Evolutionary conservation across 2,797 vertebrate genomes (phyloP), one percentile per base, ranked within the genome.

Genomic region (Pyrrhura leucotis): DNA sequence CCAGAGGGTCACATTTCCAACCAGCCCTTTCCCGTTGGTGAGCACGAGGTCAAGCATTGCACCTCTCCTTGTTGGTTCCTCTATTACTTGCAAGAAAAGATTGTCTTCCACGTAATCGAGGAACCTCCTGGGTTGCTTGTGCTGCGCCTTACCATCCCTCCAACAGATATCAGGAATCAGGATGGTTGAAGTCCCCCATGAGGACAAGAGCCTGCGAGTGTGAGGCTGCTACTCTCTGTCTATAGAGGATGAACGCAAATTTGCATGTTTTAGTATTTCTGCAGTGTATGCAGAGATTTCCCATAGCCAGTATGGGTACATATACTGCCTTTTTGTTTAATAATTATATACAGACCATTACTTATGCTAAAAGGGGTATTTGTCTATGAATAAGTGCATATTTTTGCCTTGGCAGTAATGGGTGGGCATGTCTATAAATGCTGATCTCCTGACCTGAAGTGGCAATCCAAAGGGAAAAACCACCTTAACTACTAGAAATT

Each of bases 281-380:
- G 10, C 14, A 56, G 18, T 10, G 1, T 51, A 9, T 45, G 31
- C 13, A 67, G 37, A 35, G 68, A 63, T 87, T 82, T 95, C 31
- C 2, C 2, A 1, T 6, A n/a, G 18, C 37, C 26, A 12, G 4
- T 40, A 50, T 48, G 23, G 18, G 6, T 62, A 47, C 4, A 23
- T 40, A 13, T 7, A 25, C 2, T 76, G 31, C 18, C 26, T 51
- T 81, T 81, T 50, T 68, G 28, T 61, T 74, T 75, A 59, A 44
- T 33, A 12, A 54, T 65, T 65, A 9, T 42, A 31, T 65, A 31
- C 47, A 51, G 54, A 37, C 17, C 12, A 25, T 54, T 81, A 66
- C 74, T 94, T 68, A 42, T 75, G 21, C 53, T 66, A 54, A 81
- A 83, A 93, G 6, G 3, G 6, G 4, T 61, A 29, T 18, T 73